phyloP scores from a whole-genome alignment of 92 coral and sea anemone species.

The Blastomussa wellsi region DNA sequence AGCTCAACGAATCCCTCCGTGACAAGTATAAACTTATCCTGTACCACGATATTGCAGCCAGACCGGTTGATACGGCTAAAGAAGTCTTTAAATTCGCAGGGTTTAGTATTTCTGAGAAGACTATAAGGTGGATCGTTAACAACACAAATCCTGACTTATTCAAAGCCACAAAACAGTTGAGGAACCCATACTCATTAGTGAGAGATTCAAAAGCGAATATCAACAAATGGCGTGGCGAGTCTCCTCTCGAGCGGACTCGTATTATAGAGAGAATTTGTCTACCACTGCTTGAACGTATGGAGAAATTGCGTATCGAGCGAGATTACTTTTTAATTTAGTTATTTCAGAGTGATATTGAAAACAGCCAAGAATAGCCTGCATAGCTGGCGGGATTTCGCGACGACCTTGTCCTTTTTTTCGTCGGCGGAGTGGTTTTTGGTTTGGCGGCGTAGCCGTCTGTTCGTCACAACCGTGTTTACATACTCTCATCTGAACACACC shows the following conservation, averaged over 20 bases:
- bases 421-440: too few relatives aligned
- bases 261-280: slow-evolving; percentile 18
- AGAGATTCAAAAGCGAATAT: slow-evolving; percentile 37
- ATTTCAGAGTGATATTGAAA: background rate
- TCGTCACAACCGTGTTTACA: too few relatives aligned
- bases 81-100: slow-evolving; percentile 31
- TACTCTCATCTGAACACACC: too few relatives aligned
- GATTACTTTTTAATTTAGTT: background rate
- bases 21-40: slow-evolving; percentile 19
- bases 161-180: background rate
- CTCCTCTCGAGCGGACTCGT: slow-evolving; percentile 20
- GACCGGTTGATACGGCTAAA: slow-evolving; percentile 28
- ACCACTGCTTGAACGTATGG: slow-evolving; percentile 18
- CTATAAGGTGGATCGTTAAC: slow-evolving; percentile 21
- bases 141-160: slow-evolving; percentile 15
- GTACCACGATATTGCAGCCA: slow-evolving; percentile 24
- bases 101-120: slow-evolving; percentile 4
- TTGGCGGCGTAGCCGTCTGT: too few relatives aligned
- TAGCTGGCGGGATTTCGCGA: too few relatives aligned
- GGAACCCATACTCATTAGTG: slow-evolving; percentile 8
- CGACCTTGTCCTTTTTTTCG: too few relatives aligned
- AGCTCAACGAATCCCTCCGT: slow-evolving; percentile 13
- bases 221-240: slow-evolving; percentile 30
- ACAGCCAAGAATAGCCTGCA: background rate
- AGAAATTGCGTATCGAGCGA: slow-evolving; percentile 6